A percentile compares a stretch with the other conserved stretches of the same genome.
phyloP scores from a whole-genome alignment of 2,888 invertebrate species.

The Amblyjoppa proteus region DNA sequence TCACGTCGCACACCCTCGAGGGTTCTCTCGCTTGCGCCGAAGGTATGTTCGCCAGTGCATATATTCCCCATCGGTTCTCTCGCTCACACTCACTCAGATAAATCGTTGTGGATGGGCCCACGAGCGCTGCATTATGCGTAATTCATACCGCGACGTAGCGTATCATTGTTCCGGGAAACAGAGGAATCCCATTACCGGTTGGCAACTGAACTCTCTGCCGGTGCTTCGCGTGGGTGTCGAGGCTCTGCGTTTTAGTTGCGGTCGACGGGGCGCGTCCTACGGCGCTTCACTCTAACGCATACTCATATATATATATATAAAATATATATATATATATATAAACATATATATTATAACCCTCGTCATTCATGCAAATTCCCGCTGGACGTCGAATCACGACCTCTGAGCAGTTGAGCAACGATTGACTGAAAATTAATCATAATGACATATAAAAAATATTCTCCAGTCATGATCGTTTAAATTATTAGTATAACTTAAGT shows the following conservation, averaged over 20 bases:
- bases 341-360: constrained; percentile 11
- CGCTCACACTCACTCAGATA: constrained; percentile 25
- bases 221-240: constrained; percentile 67
- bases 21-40: background rate
- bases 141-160: constrained; percentile 82
- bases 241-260: constrained; percentile 79
- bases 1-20: constrained; percentile 18
- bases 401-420: constrained; percentile 18
- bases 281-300: constrained; percentile 66
- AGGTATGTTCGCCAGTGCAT: background rate
- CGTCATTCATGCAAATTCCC: constrained; percentile 39
- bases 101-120: constrained; percentile 33
- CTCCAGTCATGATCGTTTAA: no score
- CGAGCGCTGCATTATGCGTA: constrained; percentile 78
- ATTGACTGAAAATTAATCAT: background rate
- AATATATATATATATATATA: background rate
- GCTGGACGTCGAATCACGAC: constrained; percentile 12
- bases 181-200: constrained; percentile 84
- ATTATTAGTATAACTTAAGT: no score
- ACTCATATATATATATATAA: constrained; percentile 16
- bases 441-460: no score
- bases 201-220: constrained; percentile 80
- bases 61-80: constrained; percentile 6
- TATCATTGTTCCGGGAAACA: constrained; percentile 83
- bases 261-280: constrained; percentile 79